Percentiles rank a stretch among this genome's conserved stretches.
phyloP scores from a whole-genome alignment of 2,888 invertebrate species.

The Phymatocera aterrima region DNA sequence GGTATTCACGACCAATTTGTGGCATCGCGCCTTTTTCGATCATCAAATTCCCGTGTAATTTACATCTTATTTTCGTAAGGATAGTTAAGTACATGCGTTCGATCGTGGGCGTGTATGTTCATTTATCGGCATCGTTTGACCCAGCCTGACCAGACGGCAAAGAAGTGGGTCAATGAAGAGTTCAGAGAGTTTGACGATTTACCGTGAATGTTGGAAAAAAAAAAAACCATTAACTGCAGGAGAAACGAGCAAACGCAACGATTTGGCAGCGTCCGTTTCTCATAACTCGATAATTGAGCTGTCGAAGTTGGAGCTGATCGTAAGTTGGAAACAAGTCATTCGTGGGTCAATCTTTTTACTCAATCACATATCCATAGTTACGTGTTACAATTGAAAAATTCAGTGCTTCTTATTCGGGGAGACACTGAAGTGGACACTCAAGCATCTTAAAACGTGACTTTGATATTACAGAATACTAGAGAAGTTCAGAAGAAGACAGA shows the following conservation, averaged over 20 bases:
- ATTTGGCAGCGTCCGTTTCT: not conserved
- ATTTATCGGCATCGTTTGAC: not conserved
- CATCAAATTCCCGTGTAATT: conserved; percentile 6
- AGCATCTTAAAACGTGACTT: not conserved
- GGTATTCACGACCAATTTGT: not conserved
- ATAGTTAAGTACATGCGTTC: not conserved
- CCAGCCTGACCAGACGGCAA: not conserved
- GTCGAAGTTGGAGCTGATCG: not conserved
- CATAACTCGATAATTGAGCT: too few species aligned
- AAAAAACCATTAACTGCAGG: not conserved
- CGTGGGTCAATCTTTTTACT: not conserved
- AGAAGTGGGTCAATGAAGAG: not conserved
- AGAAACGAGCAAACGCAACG: not conserved
- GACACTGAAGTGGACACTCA: not conserved
- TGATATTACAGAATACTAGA: not conserved
- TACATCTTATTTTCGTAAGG: not conserved
- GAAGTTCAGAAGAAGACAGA: not conserved
- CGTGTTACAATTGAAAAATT: not conserved
- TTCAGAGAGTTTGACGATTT: not conserved
- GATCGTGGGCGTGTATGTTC: too few species aligned
- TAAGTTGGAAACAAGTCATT: too few species aligned
- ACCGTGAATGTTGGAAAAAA: not conserved
- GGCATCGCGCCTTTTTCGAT: not conserved
- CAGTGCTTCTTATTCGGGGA: too few species aligned
- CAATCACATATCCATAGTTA: too few species aligned